A percentile compares a stretch with the other conserved stretches of the same genome.
These are phyloP conservation scores for Rapana venosa DNA, from an alignment of 2,888 invertebrate genomes.

Conservation along the genomic window DNA sequence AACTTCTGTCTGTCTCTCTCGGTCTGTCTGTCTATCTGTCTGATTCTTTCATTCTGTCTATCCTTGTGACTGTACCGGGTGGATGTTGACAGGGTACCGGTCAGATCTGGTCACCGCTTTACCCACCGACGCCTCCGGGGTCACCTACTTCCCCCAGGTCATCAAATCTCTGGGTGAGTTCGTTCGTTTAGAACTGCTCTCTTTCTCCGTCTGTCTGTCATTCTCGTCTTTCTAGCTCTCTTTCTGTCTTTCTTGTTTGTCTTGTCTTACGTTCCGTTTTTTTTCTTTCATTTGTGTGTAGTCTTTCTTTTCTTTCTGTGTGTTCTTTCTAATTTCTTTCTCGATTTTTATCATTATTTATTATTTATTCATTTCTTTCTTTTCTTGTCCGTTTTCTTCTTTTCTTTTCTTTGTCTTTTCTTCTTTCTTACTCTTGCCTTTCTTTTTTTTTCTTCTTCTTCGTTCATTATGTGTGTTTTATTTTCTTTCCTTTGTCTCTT, in stretches of 20 bases:
- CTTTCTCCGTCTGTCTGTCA: background rate
- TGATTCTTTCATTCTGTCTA: background rate
- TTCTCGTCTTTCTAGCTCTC: slow-evolving; percentile 76
- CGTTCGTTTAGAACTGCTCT: background rate
- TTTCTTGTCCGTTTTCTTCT: too few species aligned
- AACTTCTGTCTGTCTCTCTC: too few species aligned
- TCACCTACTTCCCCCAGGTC: slow-evolving; percentile 85
- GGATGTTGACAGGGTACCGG: slow-evolving; percentile 61
- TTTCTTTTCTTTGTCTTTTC: too few species aligned
- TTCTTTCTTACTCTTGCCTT: too few species aligned
- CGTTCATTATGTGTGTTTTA: too few species aligned
- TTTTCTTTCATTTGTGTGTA: background rate
- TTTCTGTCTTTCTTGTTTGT: background rate
- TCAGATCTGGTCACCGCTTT: slow-evolving; percentile 81
- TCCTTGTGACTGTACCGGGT: background rate
- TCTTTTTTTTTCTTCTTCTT: too few species aligned
- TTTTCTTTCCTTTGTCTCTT: too few species aligned
- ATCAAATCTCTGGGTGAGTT: slow-evolving; percentile 85
- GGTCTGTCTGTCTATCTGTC: background rate
- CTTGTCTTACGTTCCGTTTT: too few species aligned
- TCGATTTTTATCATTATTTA: too few species aligned
- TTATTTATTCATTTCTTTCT: too few species aligned
- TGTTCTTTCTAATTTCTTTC: too few species aligned
- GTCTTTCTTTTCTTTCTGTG: background rate
- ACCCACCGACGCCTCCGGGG: slow-evolving; percentile 87